phyloP scores from a whole-genome alignment of 2,113 vertebrate genomes.

The Apeltes quadracus region DNA sequence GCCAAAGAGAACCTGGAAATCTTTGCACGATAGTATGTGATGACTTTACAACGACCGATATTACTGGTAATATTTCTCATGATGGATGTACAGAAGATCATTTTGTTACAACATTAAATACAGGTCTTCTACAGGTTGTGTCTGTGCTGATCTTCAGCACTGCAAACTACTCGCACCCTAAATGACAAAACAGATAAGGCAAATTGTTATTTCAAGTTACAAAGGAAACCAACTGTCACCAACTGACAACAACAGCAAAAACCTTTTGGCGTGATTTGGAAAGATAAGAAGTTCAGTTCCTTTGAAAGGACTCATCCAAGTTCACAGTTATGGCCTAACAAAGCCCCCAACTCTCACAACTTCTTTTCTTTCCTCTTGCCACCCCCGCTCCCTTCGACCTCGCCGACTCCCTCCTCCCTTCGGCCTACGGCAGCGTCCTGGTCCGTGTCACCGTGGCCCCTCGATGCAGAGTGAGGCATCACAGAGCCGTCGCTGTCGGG shows the following conservation, averaged over 20 bases:
- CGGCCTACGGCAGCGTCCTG: slow-evolving; percentile 67
- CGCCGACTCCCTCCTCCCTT: slow-evolving; percentile 11
- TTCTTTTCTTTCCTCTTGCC: slow-evolving; percentile 41
- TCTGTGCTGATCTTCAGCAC: background rate
- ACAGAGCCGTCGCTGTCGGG: slow-evolving; percentile 37
- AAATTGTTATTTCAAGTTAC: slow-evolving; percentile 32
- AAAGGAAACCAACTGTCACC: slow-evolving; percentile 46
- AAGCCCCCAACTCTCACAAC: slow-evolving; percentile 4
- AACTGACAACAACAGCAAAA: slow-evolving; percentile 75
- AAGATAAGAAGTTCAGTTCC: slow-evolving; percentile 9
- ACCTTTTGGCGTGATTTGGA: slow-evolving; percentile 19
- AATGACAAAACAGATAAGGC: slow-evolving; percentile 55
- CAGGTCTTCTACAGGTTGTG: background rate
- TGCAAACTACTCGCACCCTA: slow-evolving; percentile 10
- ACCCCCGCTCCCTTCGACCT: background rate
- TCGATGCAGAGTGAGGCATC: slow-evolving; percentile 56
- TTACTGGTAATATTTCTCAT: slow-evolving; percentile 1
- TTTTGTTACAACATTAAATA: background rate
- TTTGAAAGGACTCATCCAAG: background rate
- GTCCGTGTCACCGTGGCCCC: slow-evolving; percentile 31
- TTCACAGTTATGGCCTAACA: slow-evolving; percentile 2
- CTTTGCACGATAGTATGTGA: background rate
- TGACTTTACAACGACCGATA: background rate
- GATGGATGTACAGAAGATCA: background rate
- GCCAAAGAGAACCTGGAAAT: slow-evolving; percentile 2